Base-by-base conservation (phyloP, 2,797 vertebrate species). In the Huso huso region DNA sequence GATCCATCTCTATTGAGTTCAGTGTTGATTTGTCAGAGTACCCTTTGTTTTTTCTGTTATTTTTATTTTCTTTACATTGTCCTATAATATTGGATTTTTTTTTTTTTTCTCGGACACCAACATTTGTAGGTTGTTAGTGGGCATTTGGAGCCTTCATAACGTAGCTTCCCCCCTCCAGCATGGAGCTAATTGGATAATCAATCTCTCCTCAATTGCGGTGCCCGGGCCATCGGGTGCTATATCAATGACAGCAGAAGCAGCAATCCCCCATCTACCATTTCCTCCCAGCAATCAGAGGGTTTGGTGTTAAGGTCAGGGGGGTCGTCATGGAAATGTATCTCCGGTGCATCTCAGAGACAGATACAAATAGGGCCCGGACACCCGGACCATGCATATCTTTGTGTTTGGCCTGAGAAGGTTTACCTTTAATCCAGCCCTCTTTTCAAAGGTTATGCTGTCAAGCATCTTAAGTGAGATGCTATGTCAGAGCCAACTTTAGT, bases 111-210 rank as follows among this genome's bases (percentile, higher is more conserved):
- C 48, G 49, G 61, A 60, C 23, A 66, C 8, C 37, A 51, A 76
- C 70, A 79, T 80, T 82, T 80, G 75, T 77, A 76, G 77, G 72
- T 79, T 80, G 80, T 87, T 84, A 85, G 76, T 75, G 76, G 61
- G 71, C 49, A 49, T 78, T 74, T 70, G 71, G 75, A 76, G 76
- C 78, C 74, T 68, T 69, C 62, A 72, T 73, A 62, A 71, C 70
- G 15, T 50, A 51, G 61, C 66, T 73, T 62, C 63, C 74, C 70
- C 72, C 69, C 67, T 76, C 63, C 9, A 70, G 76, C 69, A 69
- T 68, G 75, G 78, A 80, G 74, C 79, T 88, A 85, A 89, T 86
- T 84, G 79, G 77, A 83, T 81, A 78, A 89, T 88, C 85, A 86
- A 86, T 88, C 83, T 86, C 76, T 69, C 52, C 77, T 80, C 82